Base-by-base conservation (phyloP, 2,113 vertebrate species). In the Meleagris gallopavo region DNA sequence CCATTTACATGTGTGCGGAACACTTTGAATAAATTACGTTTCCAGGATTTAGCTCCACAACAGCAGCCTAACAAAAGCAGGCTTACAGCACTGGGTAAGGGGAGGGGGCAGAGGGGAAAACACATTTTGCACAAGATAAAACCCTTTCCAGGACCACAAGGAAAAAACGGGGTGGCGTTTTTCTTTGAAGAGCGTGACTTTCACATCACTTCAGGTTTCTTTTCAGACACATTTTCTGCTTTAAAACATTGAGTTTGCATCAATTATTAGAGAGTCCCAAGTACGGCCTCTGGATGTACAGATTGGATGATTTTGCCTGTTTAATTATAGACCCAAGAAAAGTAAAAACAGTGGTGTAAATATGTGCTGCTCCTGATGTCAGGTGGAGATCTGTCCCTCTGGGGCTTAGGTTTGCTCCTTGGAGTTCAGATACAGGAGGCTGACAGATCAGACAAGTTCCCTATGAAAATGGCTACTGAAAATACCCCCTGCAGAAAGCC, bases 11-110 rank as follows among this genome's bases (percentile, higher is more conserved):
- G 88, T 88, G 88, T 75, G 94, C 73, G 0, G 73, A 95, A 91
- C 91, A 83, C 91, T 97, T 90, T 95, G 94, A 95, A 97, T 97
- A 94, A 95, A 96, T 96, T 95, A 94, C 1, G 69, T 90, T 95
- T 94, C 91, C 83, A 95, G 93, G 94, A 95, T 95, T 95, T 93
- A 94, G 76, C 89, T 81, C 76, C 52, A 24, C 5, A 4, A 86
- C 73, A 72, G 30, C 10, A 2, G 67, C 79, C 29, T 32, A 86
- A 95, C 95, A 96, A 96, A 96, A 95, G 94, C 41, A 0, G 91
- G 66, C 76, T 88, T 95, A 91, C 5, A 91, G 79, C 80, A 81
- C 73, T 0, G 34, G 57, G 76, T 27, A 36, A 91, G 62, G 57
- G 88, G 82, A 93, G 80, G 88, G 81, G 77, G 48, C 21, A 0